phyloP scores from a whole-genome alignment of 2,797 vertebrate genomes.

The Sebastes goodei region DNA sequence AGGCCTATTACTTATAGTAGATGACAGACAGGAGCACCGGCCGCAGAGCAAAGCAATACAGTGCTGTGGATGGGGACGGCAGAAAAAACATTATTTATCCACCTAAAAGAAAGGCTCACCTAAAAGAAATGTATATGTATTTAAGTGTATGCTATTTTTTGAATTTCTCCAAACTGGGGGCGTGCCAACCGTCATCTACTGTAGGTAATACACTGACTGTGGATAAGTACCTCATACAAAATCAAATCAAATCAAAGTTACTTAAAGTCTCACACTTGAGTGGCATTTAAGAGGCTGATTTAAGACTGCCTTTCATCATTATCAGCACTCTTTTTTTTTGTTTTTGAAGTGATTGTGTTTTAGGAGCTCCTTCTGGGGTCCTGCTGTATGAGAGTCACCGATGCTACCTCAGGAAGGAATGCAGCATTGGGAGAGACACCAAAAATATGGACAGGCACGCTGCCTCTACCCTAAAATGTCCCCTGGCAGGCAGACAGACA shows the following conservation, averaged over 20 bases:
- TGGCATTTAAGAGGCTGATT: background rate
- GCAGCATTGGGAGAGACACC: conserved; percentile 9
- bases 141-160: too few species aligned
- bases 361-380: background rate
- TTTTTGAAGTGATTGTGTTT: background rate
- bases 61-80: too few species aligned
- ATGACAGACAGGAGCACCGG: too few species aligned
- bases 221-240: too few species aligned
- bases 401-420: conserved; percentile 9
- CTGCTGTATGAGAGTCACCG: conserved; percentile 11
- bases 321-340: background rate
- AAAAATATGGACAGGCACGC: conserved; percentile 25
- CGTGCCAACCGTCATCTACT: too few species aligned
- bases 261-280: background rate
- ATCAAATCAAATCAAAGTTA: background rate
- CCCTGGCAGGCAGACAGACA: background rate
- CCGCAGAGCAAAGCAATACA: too few species aligned
- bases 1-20: too few species aligned
- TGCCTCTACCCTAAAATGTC: conserved; percentile 9
- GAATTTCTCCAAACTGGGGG: too few species aligned
- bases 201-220: too few species aligned
- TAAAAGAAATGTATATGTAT: too few species aligned
- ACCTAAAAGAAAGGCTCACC: too few species aligned
- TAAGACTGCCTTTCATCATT: background rate
- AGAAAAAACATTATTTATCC: too few species aligned